These are phyloP conservation scores for Geophilus truncorum DNA, from an alignment of 2,888 invertebrate species.

Conservation along the genomic window DNA sequence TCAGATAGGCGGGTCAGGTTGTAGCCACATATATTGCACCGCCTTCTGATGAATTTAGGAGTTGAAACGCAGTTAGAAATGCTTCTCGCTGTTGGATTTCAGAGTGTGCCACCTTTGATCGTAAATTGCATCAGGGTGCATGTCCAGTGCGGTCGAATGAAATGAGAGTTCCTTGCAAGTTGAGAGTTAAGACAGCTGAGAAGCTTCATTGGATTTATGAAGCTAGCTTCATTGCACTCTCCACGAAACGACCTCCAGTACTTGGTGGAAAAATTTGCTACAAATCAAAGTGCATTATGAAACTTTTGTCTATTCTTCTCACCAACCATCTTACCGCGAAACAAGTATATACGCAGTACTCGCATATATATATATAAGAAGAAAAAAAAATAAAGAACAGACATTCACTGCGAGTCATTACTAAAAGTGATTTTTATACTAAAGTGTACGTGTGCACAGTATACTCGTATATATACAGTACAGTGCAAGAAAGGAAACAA, in stretches of 20 bases:
- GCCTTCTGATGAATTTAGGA: slow-evolving; percentile 8
- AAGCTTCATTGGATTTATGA: slow-evolving; percentile 16
- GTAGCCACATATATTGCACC: neutral
- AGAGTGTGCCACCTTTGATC: slow-evolving; percentile 7
- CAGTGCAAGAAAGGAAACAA: neutral
- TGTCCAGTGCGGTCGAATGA: slow-evolving; percentile 27
- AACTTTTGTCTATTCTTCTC: slow-evolving; percentile 22
- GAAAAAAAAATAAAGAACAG: neutral
- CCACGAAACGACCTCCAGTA: slow-evolving; percentile 18
- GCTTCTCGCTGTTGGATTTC: neutral
- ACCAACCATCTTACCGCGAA: neutral
- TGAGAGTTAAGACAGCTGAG: slow-evolving; percentile 20
- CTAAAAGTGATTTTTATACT: slow-evolving; percentile 13
- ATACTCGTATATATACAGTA: neutral
- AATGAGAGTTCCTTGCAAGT: slow-evolving; percentile 27
- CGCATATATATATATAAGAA: neutral
- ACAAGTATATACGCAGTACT: neutral
- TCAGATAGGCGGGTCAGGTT: slow-evolving; percentile 25
- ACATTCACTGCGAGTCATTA: neutral
- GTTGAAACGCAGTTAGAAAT: slow-evolving; percentile 14
- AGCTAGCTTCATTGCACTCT: slow-evolving; percentile 21
- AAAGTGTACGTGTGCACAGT: neutral
- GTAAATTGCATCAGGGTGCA: slow-evolving; percentile 18
- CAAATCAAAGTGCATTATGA: slow-evolving; percentile 27
- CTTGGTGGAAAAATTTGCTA: slow-evolving; percentile 27